phyloP scores from a whole-genome alignment of 2,797 vertebrate species.

The Lophotriccus pileatus region DNA sequence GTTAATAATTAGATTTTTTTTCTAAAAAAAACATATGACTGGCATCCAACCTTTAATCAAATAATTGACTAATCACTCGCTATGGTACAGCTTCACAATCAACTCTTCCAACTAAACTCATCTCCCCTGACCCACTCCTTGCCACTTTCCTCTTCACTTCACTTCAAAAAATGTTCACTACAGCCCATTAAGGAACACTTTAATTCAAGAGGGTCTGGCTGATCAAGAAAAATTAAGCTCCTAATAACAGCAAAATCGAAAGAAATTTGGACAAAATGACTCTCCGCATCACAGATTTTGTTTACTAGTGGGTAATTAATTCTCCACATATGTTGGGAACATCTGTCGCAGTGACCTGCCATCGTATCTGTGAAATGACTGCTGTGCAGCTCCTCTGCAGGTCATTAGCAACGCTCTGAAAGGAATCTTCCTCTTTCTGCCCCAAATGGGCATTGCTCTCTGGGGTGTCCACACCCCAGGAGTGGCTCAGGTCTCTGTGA shows the following conservation, averaged over 20 bases:
- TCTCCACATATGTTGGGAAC: conserved; percentile 99
- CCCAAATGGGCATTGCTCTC: conserved; percentile 12
- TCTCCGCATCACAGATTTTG: conserved; percentile 95
- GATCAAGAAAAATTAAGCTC: conserved; percentile 98
- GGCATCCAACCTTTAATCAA: conserved; percentile 82
- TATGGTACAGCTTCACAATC: conserved; percentile 76
- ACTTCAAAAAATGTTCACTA: conserved; percentile 62
- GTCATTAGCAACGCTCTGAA: conserved; percentile 84
- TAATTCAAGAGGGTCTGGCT: conserved; percentile 79
- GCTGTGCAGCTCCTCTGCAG: conserved; percentile 87
- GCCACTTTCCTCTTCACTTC: conserved; percentile 3
- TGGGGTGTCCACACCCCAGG: not conserved
- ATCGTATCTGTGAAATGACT: conserved; percentile 91
- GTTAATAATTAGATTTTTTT: conserved; percentile 28
- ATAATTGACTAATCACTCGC: conserved; percentile 86
- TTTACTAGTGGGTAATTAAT: conserved; percentile 99
- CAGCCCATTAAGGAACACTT: conserved; percentile 78
- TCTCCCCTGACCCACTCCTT: not conserved
- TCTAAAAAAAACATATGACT: conserved; percentile 39
- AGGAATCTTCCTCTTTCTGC: conserved; percentile 71
- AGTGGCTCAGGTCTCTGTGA: not conserved
- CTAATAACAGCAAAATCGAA: conserved; percentile 87
- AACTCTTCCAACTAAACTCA: conserved; percentile 74
- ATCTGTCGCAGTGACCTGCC: conserved; percentile 99
- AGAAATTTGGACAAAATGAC: conserved; percentile 97